Evolutionary conservation across 1,140 invertebrate genomes (phyloP), one percentile per base, ranked within the genome.

Genomic region (Drusus annulatus): DNA sequence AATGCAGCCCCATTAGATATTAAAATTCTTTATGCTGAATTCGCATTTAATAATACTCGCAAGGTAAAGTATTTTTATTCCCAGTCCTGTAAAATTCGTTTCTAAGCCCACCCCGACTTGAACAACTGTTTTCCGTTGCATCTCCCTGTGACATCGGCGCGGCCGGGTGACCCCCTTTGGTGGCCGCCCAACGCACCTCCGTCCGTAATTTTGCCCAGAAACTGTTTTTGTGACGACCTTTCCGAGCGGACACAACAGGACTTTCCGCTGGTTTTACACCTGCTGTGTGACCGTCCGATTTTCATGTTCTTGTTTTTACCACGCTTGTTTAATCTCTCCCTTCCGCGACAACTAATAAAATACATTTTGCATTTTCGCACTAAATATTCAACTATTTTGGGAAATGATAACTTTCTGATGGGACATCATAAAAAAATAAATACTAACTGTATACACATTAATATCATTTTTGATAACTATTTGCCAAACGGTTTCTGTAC

Each of bases 121-220:
- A 56, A 63, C 60, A 63, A 2, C 60, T 63, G 60, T 63, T 63
- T 63, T 23, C 60, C 36, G 10, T 63, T 63, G 60, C 60, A 63
- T 28, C 60, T 23, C 23, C 15, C 60, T n/a, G 10, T 56, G 54
- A 15, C 15, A 63, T 21, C 13, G 17, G 17, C 8, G 36, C 36
- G 36, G 8, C 10, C 36, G 8, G 2, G 36, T 45, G 36, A 45
- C 36, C 65, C n/a, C 31, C 36, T 45, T 69, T 15, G 6, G 16
- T 16, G 36, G 65, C n/a, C 65, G 65, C n/a, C 5, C 21, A 63
- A 19, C 21, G 15, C 21, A 63, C 60, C 60, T 65, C 25, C 62
- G n/a, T 69, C 31, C 65, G 65, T 45, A 69, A 50, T 69, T 69
- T 69, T n/a, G 8, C 31, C 45, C 65, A 19, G 65, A 69, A 50